Base-by-base conservation (phyloP, 1,140 invertebrate genomes). In the Acromyrmex charruanus region DNA sequence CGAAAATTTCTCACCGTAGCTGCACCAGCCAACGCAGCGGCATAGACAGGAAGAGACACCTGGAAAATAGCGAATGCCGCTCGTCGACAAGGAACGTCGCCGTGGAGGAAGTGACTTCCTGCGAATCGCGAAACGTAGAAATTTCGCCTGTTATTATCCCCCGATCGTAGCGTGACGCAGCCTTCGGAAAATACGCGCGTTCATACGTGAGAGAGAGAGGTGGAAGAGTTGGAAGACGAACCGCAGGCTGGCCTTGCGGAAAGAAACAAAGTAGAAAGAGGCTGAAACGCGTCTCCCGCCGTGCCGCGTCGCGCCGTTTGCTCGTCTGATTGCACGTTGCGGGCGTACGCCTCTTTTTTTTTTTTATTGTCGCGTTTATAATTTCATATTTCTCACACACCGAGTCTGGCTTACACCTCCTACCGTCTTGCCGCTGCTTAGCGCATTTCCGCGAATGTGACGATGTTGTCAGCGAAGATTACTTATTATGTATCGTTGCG, bases 101-200 rank as follows among this genome's bases (percentile, higher is more conserved):
- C 71, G 71, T 80, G 66, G 58, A 82, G 89, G 89, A 90, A 90
- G 89, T 74, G 66, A 86, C 89, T 90, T 90, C 89, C 89, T 90
- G 89, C 88, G 77, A 88, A 88, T 90, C 89, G 81, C 72, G 71
- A 82, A 61, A 18, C 59, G 51, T 49, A 90, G 77, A 90, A 89
- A 77, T 90, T 90, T 90, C 81, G 81, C 86, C 77, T 90, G 87
- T 90, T 88, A 87, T 90, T 90, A 90, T 84, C 88, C 89, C 84
- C 53, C 77, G 89, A 87, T 79, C 69, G 80, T 51, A 58, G 69
- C 80, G 25, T 74, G 25, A 82, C 68, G 80, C n/a, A 68, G 71
- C 80, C 80, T 84, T 84, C 80, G 69, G 80, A 84, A 84, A 75
- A 84, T 84, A 84, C 80, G 55, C 69, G 80, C 18, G 69, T 39